Percentiles rank a stretch among this genome's conserved stretches.
phyloP scores from a whole-genome alignment of 2,888 invertebrate genomes.

The Cyrtodaria siliqua region DNA sequence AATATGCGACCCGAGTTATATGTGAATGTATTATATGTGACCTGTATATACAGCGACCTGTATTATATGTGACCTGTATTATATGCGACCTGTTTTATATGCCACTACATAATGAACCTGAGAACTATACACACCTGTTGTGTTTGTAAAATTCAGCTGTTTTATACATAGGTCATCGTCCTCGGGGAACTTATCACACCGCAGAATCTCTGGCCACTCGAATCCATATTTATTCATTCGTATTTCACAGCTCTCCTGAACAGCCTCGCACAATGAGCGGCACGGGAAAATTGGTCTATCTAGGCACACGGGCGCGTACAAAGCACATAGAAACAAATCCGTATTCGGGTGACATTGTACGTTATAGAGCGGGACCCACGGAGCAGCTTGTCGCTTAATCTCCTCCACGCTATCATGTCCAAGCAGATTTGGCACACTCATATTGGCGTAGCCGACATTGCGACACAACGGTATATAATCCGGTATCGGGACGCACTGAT shows the following conservation, averaged over 20 bases:
- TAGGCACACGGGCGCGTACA: slow-evolving; percentile 89
- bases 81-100: no score
- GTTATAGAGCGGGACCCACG: slow-evolving; percentile 88
- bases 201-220: slow-evolving; percentile 89
- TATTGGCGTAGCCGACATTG: slow-evolving; percentile 88
- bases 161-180: slow-evolving; percentile 89
- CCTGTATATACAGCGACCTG: no score
- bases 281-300: slow-evolving; percentile 89
- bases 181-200: slow-evolving; percentile 88
- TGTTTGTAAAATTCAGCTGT: slow-evolving; percentile 71
- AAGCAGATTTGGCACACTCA: slow-evolving; percentile 89
- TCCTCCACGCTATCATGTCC: slow-evolving; percentile 89
- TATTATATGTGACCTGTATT: no score
- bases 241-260: slow-evolving; percentile 88
- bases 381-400: slow-evolving; percentile 87
- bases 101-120: no score
- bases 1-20: no score
- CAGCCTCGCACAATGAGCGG: slow-evolving; percentile 88
- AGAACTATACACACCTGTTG: slow-evolving; percentile 43
- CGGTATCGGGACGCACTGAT: slow-evolving; percentile 89
- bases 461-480: slow-evolving; percentile 88
- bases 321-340: slow-evolving; percentile 89
- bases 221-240: slow-evolving; percentile 89
- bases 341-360: slow-evolving; percentile 89
- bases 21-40: no score